A percentile compares a stretch with the other conserved stretches of the same genome.
These are phyloP conservation scores for Phengaris alcon DNA, from an alignment of 2,888 invertebrate species.

Conservation along the genomic window DNA sequence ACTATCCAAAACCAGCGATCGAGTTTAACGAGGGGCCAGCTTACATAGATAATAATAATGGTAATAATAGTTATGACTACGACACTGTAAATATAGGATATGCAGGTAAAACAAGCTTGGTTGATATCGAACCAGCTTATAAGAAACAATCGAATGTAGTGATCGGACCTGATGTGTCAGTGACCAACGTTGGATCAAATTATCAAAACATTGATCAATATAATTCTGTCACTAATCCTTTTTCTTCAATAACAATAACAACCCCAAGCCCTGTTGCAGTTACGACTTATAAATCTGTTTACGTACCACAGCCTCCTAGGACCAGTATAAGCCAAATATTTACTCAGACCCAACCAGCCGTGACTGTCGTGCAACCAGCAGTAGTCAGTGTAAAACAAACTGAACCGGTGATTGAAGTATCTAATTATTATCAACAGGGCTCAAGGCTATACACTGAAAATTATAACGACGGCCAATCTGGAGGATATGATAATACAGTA, in stretches of 20 bases:
- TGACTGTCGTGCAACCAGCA: conserved; percentile 67
- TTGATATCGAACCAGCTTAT: conserved; percentile 52
- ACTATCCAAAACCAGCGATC: conserved; percentile 42
- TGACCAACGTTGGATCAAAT: conserved; percentile 64
- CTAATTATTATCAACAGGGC: conserved; percentile 56
- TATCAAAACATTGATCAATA: conserved; percentile 60
- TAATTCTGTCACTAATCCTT: conserved; percentile 62
- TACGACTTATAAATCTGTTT: conserved; percentile 66
- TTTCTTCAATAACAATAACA: conserved; percentile 67
- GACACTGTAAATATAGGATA: conserved; percentile 72
- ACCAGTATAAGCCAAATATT: conserved; percentile 69
- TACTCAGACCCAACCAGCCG: conserved; percentile 64
- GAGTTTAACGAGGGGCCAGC: conserved; percentile 41
- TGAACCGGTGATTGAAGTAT: conserved; percentile 53
- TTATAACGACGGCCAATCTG: conserved; percentile 35
- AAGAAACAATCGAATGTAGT: conserved; percentile 51
- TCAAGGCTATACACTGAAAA: conserved; percentile 37
- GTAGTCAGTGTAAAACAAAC: conserved; percentile 54
- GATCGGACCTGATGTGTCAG: conserved; percentile 62
- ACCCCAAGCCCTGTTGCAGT: conserved; percentile 66
- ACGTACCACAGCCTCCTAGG: conserved; percentile 61
- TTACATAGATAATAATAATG: conserved; percentile 57
- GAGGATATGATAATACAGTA: conserved; percentile 50
- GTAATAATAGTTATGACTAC: conserved; percentile 62
- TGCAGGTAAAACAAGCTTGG: conserved; percentile 70